A percentile compares a stretch with the other conserved stretches of the same genome.
Evolutionary conservation across 2,113 vertebrate species (phyloP).

Genomic region (Lepus timidus): DNA sequence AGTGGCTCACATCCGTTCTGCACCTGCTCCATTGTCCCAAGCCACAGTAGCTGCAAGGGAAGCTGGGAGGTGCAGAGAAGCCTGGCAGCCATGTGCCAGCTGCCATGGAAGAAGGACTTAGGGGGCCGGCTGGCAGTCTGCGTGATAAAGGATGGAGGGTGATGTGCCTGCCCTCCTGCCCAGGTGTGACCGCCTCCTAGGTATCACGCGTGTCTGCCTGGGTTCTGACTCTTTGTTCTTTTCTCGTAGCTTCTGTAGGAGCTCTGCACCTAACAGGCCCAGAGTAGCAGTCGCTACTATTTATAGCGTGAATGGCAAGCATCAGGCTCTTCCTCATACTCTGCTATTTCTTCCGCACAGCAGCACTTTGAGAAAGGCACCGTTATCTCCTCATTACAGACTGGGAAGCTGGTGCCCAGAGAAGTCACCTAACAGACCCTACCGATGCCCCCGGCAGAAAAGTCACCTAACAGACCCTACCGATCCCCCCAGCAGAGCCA

Average conservation of each 20-base stretch:
- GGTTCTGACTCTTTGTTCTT: neutral
- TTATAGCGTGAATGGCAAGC: neutral
- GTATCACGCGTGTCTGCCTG: neutral
- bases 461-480: neutral
- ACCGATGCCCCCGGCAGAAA: neutral
- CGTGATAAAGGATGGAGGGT: neutral
- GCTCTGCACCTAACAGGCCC: neutral
- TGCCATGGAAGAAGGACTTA: neutral
- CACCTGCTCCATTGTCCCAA: neutral
- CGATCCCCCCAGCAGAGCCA: neutral
- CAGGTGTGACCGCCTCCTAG: neutral
- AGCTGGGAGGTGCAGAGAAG: neutral
- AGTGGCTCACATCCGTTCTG: neutral
- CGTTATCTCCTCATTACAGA: neutral
- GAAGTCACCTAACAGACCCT: neutral
- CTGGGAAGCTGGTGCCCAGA: slow-evolving; percentile 1
- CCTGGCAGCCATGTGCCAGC: neutral
- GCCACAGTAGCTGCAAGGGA: slow-evolving; percentile 49
- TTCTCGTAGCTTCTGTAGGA: neutral
- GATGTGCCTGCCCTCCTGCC: neutral
- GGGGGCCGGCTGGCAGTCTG: neutral
- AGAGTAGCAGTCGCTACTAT: neutral
- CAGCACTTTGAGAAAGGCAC: neutral
- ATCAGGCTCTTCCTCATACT: neutral
- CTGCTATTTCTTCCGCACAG: neutral